Conservation (phyloP, 2,797 vertebrate species). For the Delichon dasypus region DNA sequence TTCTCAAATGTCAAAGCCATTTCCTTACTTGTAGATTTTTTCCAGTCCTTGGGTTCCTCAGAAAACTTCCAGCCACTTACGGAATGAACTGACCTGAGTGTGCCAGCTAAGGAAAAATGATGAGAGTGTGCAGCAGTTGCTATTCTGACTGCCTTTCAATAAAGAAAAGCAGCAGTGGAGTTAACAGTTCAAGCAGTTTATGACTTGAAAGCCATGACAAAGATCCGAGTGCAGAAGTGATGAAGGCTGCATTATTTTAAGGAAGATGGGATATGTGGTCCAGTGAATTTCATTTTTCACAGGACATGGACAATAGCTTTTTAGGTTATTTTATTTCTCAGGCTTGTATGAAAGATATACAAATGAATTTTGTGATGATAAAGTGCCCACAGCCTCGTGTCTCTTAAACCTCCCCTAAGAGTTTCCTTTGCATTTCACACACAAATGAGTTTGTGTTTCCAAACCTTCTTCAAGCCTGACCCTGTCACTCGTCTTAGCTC, state of each 20-base stretch:
- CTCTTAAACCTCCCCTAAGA: background rate
- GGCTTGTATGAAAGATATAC: slow-evolving; percentile 34
- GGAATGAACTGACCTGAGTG: slow-evolving; percentile 47
- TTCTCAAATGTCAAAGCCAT: slow-evolving; percentile 37
- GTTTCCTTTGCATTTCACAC: background rate
- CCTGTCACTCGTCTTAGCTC: background rate
- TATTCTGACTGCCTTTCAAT: slow-evolving; percentile 28
- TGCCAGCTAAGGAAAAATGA: slow-evolving; percentile 48
- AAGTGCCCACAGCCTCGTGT: background rate
- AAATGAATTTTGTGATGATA: slow-evolving; percentile 25
- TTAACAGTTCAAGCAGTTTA: slow-evolving; percentile 57
- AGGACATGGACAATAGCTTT: slow-evolving; percentile 74
- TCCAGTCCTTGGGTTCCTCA: slow-evolving; percentile 32
- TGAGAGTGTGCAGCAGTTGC: slow-evolving; percentile 18
- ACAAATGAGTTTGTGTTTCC: background rate
- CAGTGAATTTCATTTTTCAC: slow-evolving; percentile 70
- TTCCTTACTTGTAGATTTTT: slow-evolving; percentile 62
- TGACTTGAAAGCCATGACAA: slow-evolving; percentile 44
- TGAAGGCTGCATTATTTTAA: slow-evolving; percentile 71
- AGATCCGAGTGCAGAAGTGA: slow-evolving; percentile 46
- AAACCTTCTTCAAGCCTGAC: background rate
- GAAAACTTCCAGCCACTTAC: slow-evolving; percentile 14
- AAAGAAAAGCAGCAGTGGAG: background rate
- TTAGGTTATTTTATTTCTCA: slow-evolving; percentile 74
- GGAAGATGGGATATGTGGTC: slow-evolving; percentile 66